Evolutionary conservation across 37 sponge, comb jelly and placozoan genomes (phyloP).

Genomic region (Agelas oroides): DNA sequence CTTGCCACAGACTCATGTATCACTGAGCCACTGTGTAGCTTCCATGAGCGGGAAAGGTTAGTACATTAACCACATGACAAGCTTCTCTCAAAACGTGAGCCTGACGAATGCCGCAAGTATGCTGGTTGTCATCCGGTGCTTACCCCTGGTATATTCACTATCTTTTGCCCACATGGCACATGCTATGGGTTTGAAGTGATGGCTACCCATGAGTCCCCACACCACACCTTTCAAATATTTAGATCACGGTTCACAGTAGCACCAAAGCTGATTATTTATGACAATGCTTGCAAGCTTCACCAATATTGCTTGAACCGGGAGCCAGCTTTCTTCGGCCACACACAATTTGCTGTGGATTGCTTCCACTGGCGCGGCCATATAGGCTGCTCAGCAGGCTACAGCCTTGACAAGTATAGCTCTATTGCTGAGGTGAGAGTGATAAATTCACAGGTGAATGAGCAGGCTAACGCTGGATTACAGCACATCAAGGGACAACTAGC

Average conservation of each 20-base stretch:
- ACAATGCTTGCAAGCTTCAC: conserved; percentile 37
- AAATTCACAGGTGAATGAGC: conserved; percentile 28
- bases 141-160: conserved; percentile 47
- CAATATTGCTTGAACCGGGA: conserved; percentile 18
- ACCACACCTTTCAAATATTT: conserved; percentile 36
- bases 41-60: too few relatives aligned
- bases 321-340: conserved; percentile 4
- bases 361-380: conserved; percentile 33
- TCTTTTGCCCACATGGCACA: conserved; percentile 53
- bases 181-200: conserved; percentile 65
- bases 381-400: conserved; percentile 25
- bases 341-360: conserved; percentile 10
- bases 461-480: neutral
- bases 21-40: too few relatives aligned
- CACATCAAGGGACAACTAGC: neutral
- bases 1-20: too few relatives aligned
- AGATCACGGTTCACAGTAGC: neutral
- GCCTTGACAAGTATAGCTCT: neutral
- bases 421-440: neutral
- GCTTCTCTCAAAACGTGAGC: too few relatives aligned
- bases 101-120: conserved; percentile 20
- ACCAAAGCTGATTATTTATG: conserved; percentile 20
- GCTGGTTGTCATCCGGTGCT: conserved; percentile 29
- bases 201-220: conserved; percentile 36
- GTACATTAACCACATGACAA: too few relatives aligned